Evolutionary conservation across 2,888 invertebrate species (phyloP).

Genomic region (Sycophila texana): DNA sequence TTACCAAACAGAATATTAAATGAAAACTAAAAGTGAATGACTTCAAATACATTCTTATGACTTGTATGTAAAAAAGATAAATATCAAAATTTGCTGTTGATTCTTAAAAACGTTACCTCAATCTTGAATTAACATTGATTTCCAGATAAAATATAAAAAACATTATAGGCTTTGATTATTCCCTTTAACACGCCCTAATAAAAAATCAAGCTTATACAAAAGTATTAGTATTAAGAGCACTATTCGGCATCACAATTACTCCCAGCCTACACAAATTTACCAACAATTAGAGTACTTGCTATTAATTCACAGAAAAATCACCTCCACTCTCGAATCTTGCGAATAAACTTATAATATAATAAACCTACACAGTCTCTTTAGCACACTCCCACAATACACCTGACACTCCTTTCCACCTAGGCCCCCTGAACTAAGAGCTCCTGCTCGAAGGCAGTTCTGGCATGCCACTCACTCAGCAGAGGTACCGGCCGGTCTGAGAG

Average conservation of each 20-base stretch:
- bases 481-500: slow-evolving; percentile 2
- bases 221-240: too few relatives aligned
- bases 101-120: too few relatives aligned
- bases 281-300: neutral
- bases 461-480: slow-evolving; percentile 4
- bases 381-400: neutral
- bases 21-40: slow-evolving; percentile 31
- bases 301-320: neutral
- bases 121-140: too few relatives aligned
- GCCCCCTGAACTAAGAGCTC: too few relatives aligned
- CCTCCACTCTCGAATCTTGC: neutral
- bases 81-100: too few relatives aligned
- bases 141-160: too few relatives aligned
- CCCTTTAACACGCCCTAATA: too few relatives aligned
- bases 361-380: slow-evolving; percentile 32
- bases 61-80: too few relatives aligned
- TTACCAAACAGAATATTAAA: slow-evolving; percentile 24
- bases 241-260: too few relatives aligned
- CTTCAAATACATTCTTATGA: neutral
- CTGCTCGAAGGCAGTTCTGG: too few relatives aligned
- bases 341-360: slow-evolving; percentile 31
- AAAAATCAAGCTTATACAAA: too few relatives aligned
- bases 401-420: neutral
- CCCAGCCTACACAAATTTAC: neutral
- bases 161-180: too few relatives aligned